Conservation (phyloP, 53 echinoderm and acorn worm species). For the Mesocentrotus franciscanus region DNA sequence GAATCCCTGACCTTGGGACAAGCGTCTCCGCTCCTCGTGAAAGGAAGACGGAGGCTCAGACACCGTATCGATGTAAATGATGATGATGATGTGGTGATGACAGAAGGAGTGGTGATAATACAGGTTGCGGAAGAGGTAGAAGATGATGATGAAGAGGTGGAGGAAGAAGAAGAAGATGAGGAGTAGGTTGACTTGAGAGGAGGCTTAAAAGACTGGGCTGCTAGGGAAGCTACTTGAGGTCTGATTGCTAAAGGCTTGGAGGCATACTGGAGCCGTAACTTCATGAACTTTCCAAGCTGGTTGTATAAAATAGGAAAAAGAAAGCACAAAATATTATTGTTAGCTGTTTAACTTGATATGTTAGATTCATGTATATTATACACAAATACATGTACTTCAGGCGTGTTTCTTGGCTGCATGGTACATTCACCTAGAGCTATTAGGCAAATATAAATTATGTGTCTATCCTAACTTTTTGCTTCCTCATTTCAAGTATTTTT, state of each 20-base stretch:
- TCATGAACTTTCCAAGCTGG: constrained; percentile 94
- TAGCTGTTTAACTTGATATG: background rate
- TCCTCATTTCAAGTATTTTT: no score
- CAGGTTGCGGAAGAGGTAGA: constrained; percentile 12
- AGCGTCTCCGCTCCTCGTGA: background rate
- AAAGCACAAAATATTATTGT: background rate
- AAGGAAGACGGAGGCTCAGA: background rate
- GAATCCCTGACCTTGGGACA: constrained; percentile 1
- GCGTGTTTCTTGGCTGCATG: no score
- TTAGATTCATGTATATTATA: no score
- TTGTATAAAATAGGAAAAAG: constrained; percentile 14
- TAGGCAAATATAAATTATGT: no score
- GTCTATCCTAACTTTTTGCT: no score
- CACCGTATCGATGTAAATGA: background rate
- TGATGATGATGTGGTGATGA: constrained; percentile 62
- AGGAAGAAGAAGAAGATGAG: constrained; percentile 54
- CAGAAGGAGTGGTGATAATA: constrained; percentile 33
- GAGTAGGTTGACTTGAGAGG: constrained; percentile 27
- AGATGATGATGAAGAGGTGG: constrained; percentile 56
- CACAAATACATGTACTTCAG: no score
- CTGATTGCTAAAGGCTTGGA: constrained; percentile 61
- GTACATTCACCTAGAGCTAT: no score
- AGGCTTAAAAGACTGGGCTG: constrained; percentile 54
- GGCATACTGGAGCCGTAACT: constrained; percentile 92
- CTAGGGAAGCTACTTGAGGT: constrained; percentile 26